phyloP scores from a whole-genome alignment of 2,888 invertebrate species.

The Brachyptera risi region DNA sequence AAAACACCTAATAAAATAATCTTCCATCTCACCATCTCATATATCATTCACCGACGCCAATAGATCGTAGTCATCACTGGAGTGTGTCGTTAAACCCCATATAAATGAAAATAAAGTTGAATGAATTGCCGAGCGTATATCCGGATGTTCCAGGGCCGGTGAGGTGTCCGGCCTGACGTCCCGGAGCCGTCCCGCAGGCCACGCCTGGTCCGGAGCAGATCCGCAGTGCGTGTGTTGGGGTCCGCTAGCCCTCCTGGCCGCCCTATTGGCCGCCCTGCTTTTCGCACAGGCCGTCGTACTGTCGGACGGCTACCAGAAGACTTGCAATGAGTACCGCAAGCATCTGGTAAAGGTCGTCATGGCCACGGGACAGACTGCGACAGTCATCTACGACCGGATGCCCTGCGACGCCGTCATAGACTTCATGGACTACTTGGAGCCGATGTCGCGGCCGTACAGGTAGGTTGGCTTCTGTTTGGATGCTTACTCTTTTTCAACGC shows the following conservation, averaged over 20 bases:
- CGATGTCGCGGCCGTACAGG: slow-evolving; percentile 38
- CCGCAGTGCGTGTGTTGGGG: slow-evolving; percentile 67
- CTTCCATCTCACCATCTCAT: no score
- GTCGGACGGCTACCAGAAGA: slow-evolving; percentile 67
- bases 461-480: no score
- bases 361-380: slow-evolving; percentile 20
- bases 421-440: slow-evolving; percentile 79
- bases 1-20: no score
- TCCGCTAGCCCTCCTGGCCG: slow-evolving; percentile 57
- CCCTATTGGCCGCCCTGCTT: slow-evolving; percentile 60
- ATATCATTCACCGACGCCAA: no score
- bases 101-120: no score
- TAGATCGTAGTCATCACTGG: no score
- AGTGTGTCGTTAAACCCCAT: no score
- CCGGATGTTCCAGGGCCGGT: neutral
- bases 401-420: slow-evolving; percentile 47
- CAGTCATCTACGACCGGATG: slow-evolving; percentile 24
- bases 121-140: neutral
- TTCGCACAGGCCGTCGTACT: slow-evolving; percentile 64
- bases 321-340: slow-evolving; percentile 71
- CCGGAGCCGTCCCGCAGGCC: slow-evolving; percentile 39
- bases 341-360: slow-evolving; percentile 53
- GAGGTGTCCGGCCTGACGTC: neutral
- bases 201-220: slow-evolving; percentile 50
- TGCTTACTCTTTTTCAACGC: no score